Percentiles rank a stretch among this genome's conserved stretches.
These are phyloP conservation scores for Streblospio benedicti DNA, from an alignment of 1,140 invertebrate species.

Conservation along the genomic window DNA sequence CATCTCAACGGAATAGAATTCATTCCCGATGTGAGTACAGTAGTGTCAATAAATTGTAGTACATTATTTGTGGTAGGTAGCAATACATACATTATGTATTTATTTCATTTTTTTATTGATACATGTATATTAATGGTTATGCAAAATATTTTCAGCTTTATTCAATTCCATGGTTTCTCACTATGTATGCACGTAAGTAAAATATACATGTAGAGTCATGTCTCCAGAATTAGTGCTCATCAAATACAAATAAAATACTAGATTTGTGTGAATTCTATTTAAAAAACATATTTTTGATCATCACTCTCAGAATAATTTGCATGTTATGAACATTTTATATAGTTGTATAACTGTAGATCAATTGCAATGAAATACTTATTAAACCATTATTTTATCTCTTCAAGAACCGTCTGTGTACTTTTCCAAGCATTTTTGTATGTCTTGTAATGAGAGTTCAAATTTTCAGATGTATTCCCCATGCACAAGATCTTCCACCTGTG, in stretches of 20 bases:
- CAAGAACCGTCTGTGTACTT: too few species aligned
- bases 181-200: conserved; percentile 97
- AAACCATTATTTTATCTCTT: too few species aligned
- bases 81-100: background rate
- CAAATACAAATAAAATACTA: too few species aligned
- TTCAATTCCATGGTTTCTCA: conserved; percentile 99
- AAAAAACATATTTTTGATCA: too few species aligned
- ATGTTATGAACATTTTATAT: too few species aligned
- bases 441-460: conserved; percentile 9
- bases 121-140: background rate
- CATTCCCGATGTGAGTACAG: conserved; percentile 66
- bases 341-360: too few species aligned
- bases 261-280: too few species aligned
- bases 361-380: too few species aligned
- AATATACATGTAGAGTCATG: too few species aligned
- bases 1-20: conserved; percentile 89
- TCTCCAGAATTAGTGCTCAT: too few species aligned
- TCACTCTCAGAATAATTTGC: too few species aligned
- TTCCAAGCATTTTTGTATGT: background rate
- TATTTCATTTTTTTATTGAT: background rate
- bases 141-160: conserved; percentile 58
- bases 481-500: conserved; percentile 97
- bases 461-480: conserved; percentile 88
- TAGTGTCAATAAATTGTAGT: background rate
- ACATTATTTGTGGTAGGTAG: background rate